Evolutionary conservation across 2,888 invertebrate genomes (phyloP).

Genomic region (Nephrocerus scutellatus): DNA sequence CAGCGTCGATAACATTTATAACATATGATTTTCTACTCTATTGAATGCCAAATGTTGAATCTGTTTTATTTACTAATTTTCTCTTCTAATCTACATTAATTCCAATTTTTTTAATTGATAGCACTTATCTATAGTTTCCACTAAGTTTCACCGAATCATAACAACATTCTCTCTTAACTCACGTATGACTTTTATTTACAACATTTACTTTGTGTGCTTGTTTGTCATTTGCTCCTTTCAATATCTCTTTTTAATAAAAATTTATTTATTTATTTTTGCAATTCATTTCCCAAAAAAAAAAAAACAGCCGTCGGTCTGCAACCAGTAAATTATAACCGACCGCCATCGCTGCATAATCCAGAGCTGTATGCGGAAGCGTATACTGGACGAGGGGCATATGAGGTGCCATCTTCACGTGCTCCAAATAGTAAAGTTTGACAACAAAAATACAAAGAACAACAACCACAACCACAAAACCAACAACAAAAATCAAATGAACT

Average conservation of each 20-base stretch:
- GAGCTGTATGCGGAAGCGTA: slow-evolving; percentile 46
- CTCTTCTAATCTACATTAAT: no score
- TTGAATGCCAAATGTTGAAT: no score
- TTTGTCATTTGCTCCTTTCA: slow-evolving; percentile 6
- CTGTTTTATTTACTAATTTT: no score
- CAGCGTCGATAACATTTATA: no score
- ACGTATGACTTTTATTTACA: no score
- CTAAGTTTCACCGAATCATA: no score
- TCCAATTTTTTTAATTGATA: no score
- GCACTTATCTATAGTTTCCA: no score
- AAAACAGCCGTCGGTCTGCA: slow-evolving; percentile 44
- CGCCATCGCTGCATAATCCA: slow-evolving; percentile 44
- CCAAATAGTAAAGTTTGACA: slow-evolving; percentile 44
- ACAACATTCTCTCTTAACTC: no score
- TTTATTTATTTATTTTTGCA: background rate
- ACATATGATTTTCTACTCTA: no score
- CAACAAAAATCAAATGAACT: slow-evolving; percentile 44
- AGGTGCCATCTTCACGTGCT: slow-evolving; percentile 37
- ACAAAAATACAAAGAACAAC: slow-evolving; percentile 32
- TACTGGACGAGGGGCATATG: slow-evolving; percentile 45
- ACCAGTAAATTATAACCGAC: slow-evolving; percentile 48
- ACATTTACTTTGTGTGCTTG: background rate
- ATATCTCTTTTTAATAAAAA: slow-evolving; percentile 1
- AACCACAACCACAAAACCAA: slow-evolving; percentile 26
- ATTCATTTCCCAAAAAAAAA: background rate